phyloP scores from a whole-genome alignment of 2,113 vertebrate species.

The Melierax canorus region DNA sequence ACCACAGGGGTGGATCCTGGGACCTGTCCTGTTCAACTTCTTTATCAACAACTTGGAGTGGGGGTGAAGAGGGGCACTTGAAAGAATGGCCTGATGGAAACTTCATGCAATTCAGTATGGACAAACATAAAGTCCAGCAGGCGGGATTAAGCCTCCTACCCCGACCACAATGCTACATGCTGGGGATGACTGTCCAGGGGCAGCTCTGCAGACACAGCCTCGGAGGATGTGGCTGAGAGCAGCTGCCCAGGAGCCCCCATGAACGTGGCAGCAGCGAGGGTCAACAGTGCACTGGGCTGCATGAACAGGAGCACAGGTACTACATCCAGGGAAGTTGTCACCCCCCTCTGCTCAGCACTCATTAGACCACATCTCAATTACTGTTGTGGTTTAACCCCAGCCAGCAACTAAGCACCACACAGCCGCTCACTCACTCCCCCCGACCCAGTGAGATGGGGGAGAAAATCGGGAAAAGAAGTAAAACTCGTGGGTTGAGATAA shows the following conservation, averaged over 20 bases:
- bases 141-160: background rate
- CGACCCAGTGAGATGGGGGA: too few species aligned
- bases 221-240: background rate
- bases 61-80: background rate
- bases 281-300: background rate
- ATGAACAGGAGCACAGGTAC: rapidly evolving
- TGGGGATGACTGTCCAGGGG: too few species aligned
- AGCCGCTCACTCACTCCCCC: too few species aligned
- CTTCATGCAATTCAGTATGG: background rate
- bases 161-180: background rate
- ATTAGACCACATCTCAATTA: background rate
- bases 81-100: background rate
- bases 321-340: background rate
- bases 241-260: background rate
- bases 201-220: background rate
- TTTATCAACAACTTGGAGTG: background rate
- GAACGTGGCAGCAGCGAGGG: rapidly evolving
- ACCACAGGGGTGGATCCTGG: background rate
- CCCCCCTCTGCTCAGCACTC: background rate
- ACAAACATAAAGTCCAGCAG: background rate
- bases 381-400: too few species aligned
- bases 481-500: too few species aligned
- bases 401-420: too few species aligned
- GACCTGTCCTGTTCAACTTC: background rate
- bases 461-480: too few species aligned